These are phyloP conservation scores for Macroglossus sobrinus DNA, from an alignment of 2,113 vertebrate genomes.

Conservation along the genomic window DNA sequence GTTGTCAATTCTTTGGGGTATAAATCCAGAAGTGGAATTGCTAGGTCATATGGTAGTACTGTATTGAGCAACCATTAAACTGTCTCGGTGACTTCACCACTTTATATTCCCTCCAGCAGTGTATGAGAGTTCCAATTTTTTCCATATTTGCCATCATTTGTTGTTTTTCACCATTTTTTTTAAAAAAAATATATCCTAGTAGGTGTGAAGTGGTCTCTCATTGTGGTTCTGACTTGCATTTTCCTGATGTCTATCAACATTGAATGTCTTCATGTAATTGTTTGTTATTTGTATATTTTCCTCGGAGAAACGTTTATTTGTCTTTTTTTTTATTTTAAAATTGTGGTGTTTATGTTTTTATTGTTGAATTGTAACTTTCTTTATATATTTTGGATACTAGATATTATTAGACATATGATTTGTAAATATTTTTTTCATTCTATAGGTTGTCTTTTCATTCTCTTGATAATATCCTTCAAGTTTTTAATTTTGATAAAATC, in stretches of 20 bases:
- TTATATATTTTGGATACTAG: neutral
- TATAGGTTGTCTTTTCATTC: neutral
- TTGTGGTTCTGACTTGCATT: neutral
- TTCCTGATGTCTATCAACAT: neutral
- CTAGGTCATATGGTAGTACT: neutral
- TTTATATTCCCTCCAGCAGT: neutral
- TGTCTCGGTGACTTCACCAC: neutral
- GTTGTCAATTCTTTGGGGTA: neutral
- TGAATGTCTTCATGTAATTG: neutral
- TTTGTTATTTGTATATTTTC: neutral
- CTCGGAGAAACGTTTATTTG: neutral
- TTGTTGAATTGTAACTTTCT: neutral
- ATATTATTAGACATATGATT: neutral
- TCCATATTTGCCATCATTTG: neutral
- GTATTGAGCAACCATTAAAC: neutral
- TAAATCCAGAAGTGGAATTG: neutral
- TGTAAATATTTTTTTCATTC: neutral
- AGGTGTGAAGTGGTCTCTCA: neutral
- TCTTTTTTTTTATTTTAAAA: neutral
- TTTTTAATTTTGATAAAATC: neutral
- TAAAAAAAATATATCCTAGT: neutral
- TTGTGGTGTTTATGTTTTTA: neutral
- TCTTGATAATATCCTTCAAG: neutral
- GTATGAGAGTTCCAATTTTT: neutral
- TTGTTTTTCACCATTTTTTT: neutral